These are phyloP conservation scores for Patella pellucida DNA, from an alignment of 2,888 invertebrate species.

Conservation along the genomic window DNA sequence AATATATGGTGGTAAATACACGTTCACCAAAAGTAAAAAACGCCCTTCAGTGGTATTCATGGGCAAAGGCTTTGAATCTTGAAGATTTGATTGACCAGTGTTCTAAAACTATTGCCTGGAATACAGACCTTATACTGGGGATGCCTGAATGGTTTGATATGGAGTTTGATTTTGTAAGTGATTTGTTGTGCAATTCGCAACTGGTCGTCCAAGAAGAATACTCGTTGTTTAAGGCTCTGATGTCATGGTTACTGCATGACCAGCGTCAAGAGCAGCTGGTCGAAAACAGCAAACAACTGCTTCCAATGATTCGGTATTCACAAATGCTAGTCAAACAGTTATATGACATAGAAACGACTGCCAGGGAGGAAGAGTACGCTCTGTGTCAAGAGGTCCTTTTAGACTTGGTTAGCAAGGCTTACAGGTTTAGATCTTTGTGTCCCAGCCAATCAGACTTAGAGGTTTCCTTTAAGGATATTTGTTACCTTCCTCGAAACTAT, in stretches of 20 bases:
- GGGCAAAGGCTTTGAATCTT: conserved; percentile 69
- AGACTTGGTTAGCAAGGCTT: conserved; percentile 65
- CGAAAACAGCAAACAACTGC: conserved; percentile 50
- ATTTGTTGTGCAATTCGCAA: conserved; percentile 64
- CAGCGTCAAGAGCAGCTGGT: conserved; percentile 39
- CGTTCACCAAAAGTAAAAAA: conserved; percentile 66
- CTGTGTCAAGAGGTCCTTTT: conserved; percentile 49
- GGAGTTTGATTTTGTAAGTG: conserved; percentile 68
- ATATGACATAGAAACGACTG: conserved; percentile 52
- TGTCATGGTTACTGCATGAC: conserved; percentile 60
- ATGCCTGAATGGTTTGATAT: conserved; percentile 67
- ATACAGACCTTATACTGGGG: conserved; percentile 62
- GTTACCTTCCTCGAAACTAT: conserved; percentile 69
- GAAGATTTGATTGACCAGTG: conserved; percentile 63
- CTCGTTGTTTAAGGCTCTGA: conserved; percentile 56
- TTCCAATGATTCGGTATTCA: conserved; percentile 69
- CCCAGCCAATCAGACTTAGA: conserved; percentile 59
- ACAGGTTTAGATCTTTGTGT: conserved; percentile 69
- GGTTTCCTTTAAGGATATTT: conserved; percentile 58
- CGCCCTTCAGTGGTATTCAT: conserved; percentile 70
- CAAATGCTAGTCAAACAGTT: conserved; percentile 68
- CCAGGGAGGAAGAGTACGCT: conserved; percentile 33
- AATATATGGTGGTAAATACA: conserved; percentile 70
- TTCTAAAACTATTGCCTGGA: conserved; percentile 70
- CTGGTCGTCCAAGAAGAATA: conserved; percentile 66